These are phyloP conservation scores for Tenebrosternarchus preto DNA, from an alignment of 2,113 vertebrate genomes.

Conservation along the genomic window DNA sequence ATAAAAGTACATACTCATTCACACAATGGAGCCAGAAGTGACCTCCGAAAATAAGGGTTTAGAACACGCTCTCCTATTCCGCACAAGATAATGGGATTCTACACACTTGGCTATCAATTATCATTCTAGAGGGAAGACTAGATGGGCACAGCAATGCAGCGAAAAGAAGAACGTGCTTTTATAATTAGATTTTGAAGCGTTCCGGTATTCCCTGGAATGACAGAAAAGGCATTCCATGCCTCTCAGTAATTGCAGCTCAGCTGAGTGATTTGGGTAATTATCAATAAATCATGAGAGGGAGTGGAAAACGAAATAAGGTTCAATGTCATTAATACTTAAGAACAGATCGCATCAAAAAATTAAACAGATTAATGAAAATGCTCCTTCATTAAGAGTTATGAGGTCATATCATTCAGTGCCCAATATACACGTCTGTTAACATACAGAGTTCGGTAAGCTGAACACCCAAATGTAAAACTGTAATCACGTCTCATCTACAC, in stretches of 20 bases:
- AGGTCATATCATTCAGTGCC: background rate
- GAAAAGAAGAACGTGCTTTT: slow-evolving; percentile 40
- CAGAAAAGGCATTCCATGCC: slow-evolving; percentile 49
- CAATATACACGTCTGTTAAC: background rate
- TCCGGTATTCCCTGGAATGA: slow-evolving; percentile 32
- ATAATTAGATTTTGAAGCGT: slow-evolving; percentile 57
- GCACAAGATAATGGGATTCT: slow-evolving; percentile 60
- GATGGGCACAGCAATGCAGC: slow-evolving; percentile 23
- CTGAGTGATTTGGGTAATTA: slow-evolving; percentile 40
- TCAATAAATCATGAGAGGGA: slow-evolving; percentile 49
- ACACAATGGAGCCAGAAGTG: slow-evolving; percentile 52
- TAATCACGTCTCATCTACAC: slow-evolving; percentile 52
- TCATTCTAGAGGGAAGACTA: slow-evolving; percentile 39
- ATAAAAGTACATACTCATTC: slow-evolving; percentile 62
- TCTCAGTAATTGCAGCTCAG: slow-evolving; percentile 44
- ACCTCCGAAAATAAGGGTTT: slow-evolving; percentile 57
- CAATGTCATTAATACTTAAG: slow-evolving; percentile 26
- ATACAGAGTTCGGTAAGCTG: slow-evolving; percentile 27
- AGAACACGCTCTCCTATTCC: slow-evolving; percentile 53
- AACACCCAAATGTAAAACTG: slow-evolving; percentile 55
- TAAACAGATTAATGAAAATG: background rate
- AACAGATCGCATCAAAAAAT: background rate
- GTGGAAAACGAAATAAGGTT: slow-evolving; percentile 36
- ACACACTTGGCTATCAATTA: slow-evolving; percentile 59
- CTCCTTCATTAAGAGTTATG: background rate